Evolutionary conservation across 2,113 vertebrate species (phyloP), one percentile per base, ranked within the genome.

Genomic region (Colinus virginianus): DNA sequence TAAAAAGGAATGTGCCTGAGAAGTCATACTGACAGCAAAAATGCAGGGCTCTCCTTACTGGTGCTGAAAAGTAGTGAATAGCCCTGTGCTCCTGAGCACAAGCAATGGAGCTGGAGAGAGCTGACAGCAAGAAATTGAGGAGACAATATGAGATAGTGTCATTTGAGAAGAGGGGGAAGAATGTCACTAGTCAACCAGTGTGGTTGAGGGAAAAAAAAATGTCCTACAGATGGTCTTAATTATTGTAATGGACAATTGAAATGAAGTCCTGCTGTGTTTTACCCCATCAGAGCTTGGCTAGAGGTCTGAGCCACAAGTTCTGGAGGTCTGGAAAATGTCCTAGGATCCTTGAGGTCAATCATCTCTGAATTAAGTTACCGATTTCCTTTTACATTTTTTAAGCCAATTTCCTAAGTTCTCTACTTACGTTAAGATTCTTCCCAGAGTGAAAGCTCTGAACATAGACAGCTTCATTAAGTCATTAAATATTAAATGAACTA

Each of bases 401-500:
- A 95, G 74, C 91, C 81, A 91, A 93, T 96, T 96, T 95, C 74
- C 72, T 88, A 90, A 94, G 88, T 93, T 94, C 87, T 86, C 85
- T 93, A 40, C 5, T 43, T 96, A 84, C 5, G 84, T 84, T 95
- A 86, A 91, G 91, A 93, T 96, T 97, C 51, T 78, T 97, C 80
- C 86, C 95, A 87, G 92, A 96, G 92, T 87, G 92, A 96, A 95
- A 94, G 92, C 83, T 94, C 93, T 96, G 90, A 90, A 93, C 86
- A 79, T 79, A 96, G 90, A 94, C 81, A 93, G 84, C 78, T 96
- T 96, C 87, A 96, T 95, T 97, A 97, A 97, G 77, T 96, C 95
- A 97, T 96, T 96, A 97, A 97, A 97, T 97, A 97, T 97, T 98
- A 96, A 97, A 96, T 94, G 88, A 97, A 96, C 88, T 96, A 97